A percentile compares a stretch with the other conserved stretches of the same genome.
phyloP scores from a whole-genome alignment of 2,888 invertebrate genomes.

The Disparrhopalites patrizii region DNA sequence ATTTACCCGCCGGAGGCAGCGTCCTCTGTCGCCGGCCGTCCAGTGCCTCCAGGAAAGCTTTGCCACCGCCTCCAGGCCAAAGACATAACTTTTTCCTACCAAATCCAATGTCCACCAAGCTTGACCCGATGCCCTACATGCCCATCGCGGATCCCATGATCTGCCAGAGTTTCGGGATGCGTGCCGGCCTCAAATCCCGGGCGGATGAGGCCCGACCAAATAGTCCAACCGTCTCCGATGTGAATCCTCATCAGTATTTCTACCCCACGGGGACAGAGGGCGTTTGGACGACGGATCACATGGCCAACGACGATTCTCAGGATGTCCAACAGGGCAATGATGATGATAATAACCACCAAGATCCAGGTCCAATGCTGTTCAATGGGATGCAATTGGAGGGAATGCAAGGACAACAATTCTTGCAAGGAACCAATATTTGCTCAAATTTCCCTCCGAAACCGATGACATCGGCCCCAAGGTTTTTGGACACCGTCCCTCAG shows the following conservation, averaged over 20 bases:
- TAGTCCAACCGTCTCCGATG: neutral
- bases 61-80: neutral
- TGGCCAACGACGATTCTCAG: too few relatives aligned
- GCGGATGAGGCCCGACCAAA: slow-evolving; percentile 6
- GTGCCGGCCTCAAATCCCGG: neutral
- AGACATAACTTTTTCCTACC: too few relatives aligned
- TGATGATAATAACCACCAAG: neutral
- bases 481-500: neutral
- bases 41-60: neutral
- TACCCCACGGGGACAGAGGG: neutral
- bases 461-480: neutral
- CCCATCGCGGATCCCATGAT: slow-evolving; percentile 14
- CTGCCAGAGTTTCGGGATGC: slow-evolving; percentile 14
- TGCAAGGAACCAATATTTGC: neutral
- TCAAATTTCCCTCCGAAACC: neutral
- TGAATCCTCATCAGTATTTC: neutral
- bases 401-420: too few relatives aligned
- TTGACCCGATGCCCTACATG: slow-evolving; percentile 12
- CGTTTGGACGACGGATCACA: too few relatives aligned
- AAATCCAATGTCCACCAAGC: neutral
- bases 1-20: slow-evolving; percentile 5
- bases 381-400: too few relatives aligned
- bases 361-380: neutral
- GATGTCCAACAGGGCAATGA: neutral
- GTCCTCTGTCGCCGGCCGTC: neutral